Evolutionary conservation across 2,113 vertebrate genomes (phyloP), one percentile per base, ranked within the genome.

Genomic region (Heterochromis multidens): DNA sequence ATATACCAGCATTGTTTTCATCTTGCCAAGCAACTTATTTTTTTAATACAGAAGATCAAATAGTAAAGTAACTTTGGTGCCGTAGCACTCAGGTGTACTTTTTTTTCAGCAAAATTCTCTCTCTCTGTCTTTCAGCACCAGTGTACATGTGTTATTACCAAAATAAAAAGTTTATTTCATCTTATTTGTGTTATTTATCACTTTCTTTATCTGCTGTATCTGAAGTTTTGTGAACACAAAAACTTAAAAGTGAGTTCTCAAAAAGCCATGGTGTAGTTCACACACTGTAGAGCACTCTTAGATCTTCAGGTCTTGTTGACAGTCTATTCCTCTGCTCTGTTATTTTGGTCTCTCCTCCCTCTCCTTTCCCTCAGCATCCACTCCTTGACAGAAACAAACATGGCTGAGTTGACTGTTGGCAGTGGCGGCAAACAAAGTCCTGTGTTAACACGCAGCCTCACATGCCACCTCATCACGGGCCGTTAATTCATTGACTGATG

Each of bases 401-500:
- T 80, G 89, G 81, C 79, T 19, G 80, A 77, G 84, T 81, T 84
- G 82, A 84, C 85, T 84, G 83, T 83, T 90, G 85, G 80, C 85
- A 83, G 84, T 17, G 4, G 62, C 11, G 0, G 74, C 79, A 83
- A 87, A 87, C 89, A 90, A 72, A 86, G 87, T 80, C 81, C 81
- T 14, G 84, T 82, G 89, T 88, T 88, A 87, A 88, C 83, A 89
- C 27, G 12, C 78, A 85, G 88, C 57, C 89, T 79, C n/a, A n/a
- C 65, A 72, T 4, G 2, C 77, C 37, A 80, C 65, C 83, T 89
- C 89, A 89, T 89, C 87, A 80, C 63, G 63, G 90, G 54, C 82
- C 35, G 88, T 94, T 94, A 90, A 94, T 93, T 92, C 59, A 17
- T 70, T 93, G 93, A 94, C 84, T 93, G 91, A 95, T 94, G 92